Percentiles rank a stretch among this genome's conserved stretches.
Evolutionary conservation across 2,113 vertebrate species (phyloP).

Genomic region (Triplophysa dalaica): DNA sequence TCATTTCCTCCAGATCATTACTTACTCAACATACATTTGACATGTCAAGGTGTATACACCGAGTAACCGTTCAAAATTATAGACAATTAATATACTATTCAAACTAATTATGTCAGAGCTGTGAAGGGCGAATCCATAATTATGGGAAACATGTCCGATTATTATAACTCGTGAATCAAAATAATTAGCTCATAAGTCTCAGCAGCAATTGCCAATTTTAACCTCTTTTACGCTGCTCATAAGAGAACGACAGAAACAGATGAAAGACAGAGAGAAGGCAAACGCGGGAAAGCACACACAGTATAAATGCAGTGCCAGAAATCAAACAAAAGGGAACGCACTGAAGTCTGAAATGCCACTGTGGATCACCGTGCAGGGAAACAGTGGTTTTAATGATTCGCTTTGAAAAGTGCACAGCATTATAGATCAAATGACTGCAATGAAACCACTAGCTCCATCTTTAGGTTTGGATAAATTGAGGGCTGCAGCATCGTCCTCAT

Average conservation of each 20-base stretch:
- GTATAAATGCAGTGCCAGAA: slow-evolving; percentile 1
- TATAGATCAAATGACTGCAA: slow-evolving; percentile 11
- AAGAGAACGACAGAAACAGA: not conserved
- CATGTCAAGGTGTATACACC: slow-evolving; percentile 14
- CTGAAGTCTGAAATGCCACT: slow-evolving; percentile 9
- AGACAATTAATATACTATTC: slow-evolving; percentile 21
- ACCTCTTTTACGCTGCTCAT: not conserved
- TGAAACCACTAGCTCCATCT: slow-evolving; percentile 12
- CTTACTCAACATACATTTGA: slow-evolving; percentile 20
- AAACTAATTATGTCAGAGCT: slow-evolving; percentile 14
- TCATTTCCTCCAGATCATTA: slow-evolving; percentile 6
- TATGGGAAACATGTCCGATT: slow-evolving; percentile 39
- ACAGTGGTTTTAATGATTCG: slow-evolving; percentile 4
- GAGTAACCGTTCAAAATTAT: slow-evolving; percentile 24
- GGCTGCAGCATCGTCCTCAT: slow-evolving; percentile 4
- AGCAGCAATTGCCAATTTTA: slow-evolving; percentile 26
- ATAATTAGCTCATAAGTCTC: slow-evolving; percentile 28
- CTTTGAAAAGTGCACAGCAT: slow-evolving; percentile 18
- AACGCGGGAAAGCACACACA: not conserved
- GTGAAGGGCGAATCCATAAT: slow-evolving; percentile 22
- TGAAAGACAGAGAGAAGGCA: not conserved
- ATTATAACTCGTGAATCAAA: slow-evolving; percentile 25
- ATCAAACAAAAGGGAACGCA: slow-evolving; percentile 18
- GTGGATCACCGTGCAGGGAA: slow-evolving; percentile 9
- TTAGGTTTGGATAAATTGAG: slow-evolving; percentile 32